phyloP scores from a whole-genome alignment of 2,888 invertebrate species.

The Electrophaes corylata region DNA sequence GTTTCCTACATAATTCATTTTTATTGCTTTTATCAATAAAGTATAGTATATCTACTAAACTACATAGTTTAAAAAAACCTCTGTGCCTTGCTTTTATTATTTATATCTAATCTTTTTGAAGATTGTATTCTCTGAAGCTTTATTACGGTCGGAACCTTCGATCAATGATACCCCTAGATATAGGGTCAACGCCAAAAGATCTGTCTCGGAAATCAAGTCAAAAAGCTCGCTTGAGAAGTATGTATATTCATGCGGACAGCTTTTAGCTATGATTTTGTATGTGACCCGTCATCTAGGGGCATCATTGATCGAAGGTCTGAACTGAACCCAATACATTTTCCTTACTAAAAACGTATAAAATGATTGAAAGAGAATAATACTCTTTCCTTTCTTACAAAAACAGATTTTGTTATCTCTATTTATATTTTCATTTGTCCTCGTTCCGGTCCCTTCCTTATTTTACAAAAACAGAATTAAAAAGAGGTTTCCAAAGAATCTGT shows the following conservation, averaged over 20 bases:
- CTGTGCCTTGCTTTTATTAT: not conserved
- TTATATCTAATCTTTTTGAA: conserved; percentile 15
- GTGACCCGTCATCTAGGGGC: too few species aligned
- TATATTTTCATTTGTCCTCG: conserved; percentile 30
- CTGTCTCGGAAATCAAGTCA: too few species aligned
- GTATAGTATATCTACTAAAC: not conserved
- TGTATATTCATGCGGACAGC: too few species aligned
- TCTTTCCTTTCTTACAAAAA: conserved; percentile 19
- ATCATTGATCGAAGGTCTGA: too few species aligned
- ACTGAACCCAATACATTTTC: conserved; percentile 17
- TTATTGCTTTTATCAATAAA: not conserved
- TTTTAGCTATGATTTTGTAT: too few species aligned
- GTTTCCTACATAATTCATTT: too few species aligned
- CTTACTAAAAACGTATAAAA: conserved; percentile 20
- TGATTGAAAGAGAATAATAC: conserved; percentile 21
- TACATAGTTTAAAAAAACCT: not conserved
- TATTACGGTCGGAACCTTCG: too few species aligned
- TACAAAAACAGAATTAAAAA: conserved; percentile 33
- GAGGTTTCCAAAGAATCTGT: conserved; percentile 37
- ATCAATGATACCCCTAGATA: too few species aligned
- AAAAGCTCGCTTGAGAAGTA: too few species aligned
- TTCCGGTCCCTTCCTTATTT: conserved; percentile 25
- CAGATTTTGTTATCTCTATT: conserved; percentile 21
- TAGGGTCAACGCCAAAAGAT: too few species aligned
- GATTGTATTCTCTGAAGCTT: conserved; percentile 15